Evolutionary conservation across 2,888 invertebrate species (phyloP).

Genomic region (Pyrocoelia pectoralis): DNA sequence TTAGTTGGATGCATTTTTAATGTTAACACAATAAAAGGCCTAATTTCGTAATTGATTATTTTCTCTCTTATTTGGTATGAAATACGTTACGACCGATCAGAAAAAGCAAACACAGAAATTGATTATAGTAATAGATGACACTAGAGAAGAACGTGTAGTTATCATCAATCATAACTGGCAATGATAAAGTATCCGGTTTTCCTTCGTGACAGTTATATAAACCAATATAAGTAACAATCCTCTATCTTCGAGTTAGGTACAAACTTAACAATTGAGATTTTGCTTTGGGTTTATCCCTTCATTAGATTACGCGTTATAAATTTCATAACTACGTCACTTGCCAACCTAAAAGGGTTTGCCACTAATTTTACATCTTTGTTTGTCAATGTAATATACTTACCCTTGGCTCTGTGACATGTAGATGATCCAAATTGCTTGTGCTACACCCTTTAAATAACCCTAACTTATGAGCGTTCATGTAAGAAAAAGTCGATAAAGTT

Average conservation of each 20-base stretch:
- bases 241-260: not conserved
- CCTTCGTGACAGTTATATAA: conserved; percentile 44
- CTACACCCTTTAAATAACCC: no score
- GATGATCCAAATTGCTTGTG: no score
- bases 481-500: no score
- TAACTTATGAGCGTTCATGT: no score
- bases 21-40: not conserved
- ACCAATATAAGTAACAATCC: conserved; percentile 33
- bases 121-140: conserved; percentile 29
- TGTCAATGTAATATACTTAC: no score
- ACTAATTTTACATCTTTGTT: no score
- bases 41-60: not conserved
- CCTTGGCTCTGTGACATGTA: no score
- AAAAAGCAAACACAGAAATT: conserved; percentile 19
- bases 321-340: no score
- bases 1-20: not conserved
- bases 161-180: conserved; percentile 45
- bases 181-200: conserved; percentile 44
- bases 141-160: conserved; percentile 37
- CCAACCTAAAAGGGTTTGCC: no score
- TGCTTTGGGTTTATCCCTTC: no score
- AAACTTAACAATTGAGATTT: not conserved
- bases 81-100: not conserved
- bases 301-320: no score
- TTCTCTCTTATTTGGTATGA: no score